Conservation (phyloP, 2,797 vertebrate genomes). For the Erethizon dorsatum region DNA sequence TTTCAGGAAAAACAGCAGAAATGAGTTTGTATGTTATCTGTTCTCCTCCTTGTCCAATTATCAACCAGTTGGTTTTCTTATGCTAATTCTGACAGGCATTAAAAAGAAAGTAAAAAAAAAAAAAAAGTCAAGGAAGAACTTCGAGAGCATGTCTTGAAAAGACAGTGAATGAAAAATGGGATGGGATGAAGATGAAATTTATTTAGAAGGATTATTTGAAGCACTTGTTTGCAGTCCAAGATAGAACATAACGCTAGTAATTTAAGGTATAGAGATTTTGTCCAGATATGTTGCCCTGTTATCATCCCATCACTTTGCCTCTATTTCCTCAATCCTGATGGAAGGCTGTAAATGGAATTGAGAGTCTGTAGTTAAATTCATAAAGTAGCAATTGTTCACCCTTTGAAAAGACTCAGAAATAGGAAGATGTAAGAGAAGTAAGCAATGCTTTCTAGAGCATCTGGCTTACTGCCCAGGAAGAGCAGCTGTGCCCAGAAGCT, state of each 20-base stretch:
- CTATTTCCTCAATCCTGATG: conserved; percentile 15
- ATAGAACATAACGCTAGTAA: neutral
- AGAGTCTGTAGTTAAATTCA: conserved; percentile 60
- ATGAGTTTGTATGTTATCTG: conserved; percentile 7
- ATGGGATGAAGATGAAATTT: conserved; percentile 20
- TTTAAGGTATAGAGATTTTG: neutral
- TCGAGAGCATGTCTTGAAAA: conserved; percentile 53
- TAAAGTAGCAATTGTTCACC: conserved; percentile 55
- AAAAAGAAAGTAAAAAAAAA: conserved; percentile 9
- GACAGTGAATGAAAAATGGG: conserved; percentile 18
- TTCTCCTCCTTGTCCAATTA: conserved; percentile 35
- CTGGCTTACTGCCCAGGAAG: conserved; percentile 66
- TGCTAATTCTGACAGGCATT: conserved; percentile 57
- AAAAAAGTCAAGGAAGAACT: conserved; percentile 60
- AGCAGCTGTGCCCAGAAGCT: conserved; percentile 59
- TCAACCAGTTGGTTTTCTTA: conserved; percentile 64
- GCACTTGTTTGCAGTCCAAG: conserved; percentile 12
- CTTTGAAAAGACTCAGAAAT: conserved; percentile 71
- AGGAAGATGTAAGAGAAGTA: conserved; percentile 69
- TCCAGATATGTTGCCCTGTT: conserved; percentile 7
- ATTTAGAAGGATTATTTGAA: conserved; percentile 51
- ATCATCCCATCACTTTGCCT: conserved; percentile 39
- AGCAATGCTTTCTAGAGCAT: conserved; percentile 62
- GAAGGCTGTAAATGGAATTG: conserved; percentile 64
- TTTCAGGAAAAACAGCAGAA: conserved; percentile 66